phyloP scores from a whole-genome alignment of 1,140 invertebrate genomes.

The Danaus plexippus region DNA sequence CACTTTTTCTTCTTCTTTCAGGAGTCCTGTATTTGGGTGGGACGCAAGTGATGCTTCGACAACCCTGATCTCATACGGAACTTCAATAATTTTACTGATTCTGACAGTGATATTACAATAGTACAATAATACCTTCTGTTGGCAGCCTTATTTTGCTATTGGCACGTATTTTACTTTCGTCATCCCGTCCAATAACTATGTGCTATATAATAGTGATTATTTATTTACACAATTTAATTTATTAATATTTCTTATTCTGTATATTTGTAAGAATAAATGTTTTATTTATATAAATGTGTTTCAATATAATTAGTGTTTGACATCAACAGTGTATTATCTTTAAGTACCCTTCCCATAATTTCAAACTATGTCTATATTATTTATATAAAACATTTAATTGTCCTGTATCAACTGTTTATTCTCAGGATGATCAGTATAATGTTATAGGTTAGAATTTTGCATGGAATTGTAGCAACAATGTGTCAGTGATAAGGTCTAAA shows the following conservation, averaged over 20 bases:
- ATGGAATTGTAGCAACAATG: background rate
- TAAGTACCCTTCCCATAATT: too few relatives aligned
- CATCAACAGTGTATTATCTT: background rate
- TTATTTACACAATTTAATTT: too few relatives aligned
- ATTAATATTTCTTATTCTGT: background rate
- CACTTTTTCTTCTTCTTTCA: constrained; percentile 3
- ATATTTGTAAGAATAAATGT: constrained; percentile 3
- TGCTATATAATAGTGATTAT: too few relatives aligned
- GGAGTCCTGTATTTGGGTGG: constrained; percentile 14
- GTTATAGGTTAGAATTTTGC: background rate
- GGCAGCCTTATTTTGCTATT: background rate
- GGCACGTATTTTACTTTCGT: background rate
- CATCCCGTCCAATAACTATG: too few relatives aligned
- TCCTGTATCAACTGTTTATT: constrained; percentile 5
- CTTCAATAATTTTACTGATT: background rate
- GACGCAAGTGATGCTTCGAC: constrained; percentile 5
- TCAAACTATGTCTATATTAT: background rate
- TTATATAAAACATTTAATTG: background rate
- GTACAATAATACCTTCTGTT: background rate
- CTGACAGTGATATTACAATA: constrained; percentile 2
- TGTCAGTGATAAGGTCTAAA: background rate
- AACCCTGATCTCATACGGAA: background rate
- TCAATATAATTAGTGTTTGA: background rate
- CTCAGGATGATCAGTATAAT: background rate
- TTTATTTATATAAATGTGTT: constrained; percentile 1